Evolutionary conservation across 2,797 vertebrate genomes (phyloP), one percentile per base, ranked within the genome.

Genomic region (Malurus splendens): DNA sequence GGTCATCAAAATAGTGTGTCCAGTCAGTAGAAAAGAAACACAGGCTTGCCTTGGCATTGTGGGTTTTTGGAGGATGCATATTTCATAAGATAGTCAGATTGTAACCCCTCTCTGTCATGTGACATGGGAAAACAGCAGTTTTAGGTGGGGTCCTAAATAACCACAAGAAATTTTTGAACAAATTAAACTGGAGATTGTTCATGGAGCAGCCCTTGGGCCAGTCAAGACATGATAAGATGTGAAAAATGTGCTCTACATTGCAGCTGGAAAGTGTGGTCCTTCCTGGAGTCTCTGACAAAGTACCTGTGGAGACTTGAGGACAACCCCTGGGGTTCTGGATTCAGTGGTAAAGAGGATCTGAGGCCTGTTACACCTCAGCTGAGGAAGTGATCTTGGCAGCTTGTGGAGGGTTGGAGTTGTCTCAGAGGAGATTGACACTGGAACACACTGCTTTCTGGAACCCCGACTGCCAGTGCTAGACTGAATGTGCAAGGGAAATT

Each of bases 71-170:
- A 44, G n/a, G 61, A 48, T 48, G 23, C 23, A 3, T 18, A 8
- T 28, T 80, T 42, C 19, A 2, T 41, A 38, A 32, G 3, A 14
- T 10, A 66, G 25, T 66, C 47, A 60, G 27, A 48, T 14, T 60
- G 11, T 67, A 60, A 67, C 20, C 16, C 4, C 1, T 54, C 30
- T 72, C 6, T 67, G 7, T 42, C 14, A 14, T 12, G n/a, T 42
- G 42, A 44, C 11, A 6, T 0, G 0, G 30, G 36, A 73, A 23
- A 51, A 23, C 8, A 52, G 3, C 7, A 8, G 0, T 67, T 80
- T 42, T 42, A 80, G 16, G 6, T 32, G 18, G 18, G 10, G 16
- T 66, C 17, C 9, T 50, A 32, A 80, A 24, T 8, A 45, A 16
- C 28, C 33, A 5, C 9, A 50, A 13, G 8, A 54, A n/a, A 9